phyloP scores from a whole-genome alignment of 1,140 invertebrate species.

The Coelopa frigida region DNA sequence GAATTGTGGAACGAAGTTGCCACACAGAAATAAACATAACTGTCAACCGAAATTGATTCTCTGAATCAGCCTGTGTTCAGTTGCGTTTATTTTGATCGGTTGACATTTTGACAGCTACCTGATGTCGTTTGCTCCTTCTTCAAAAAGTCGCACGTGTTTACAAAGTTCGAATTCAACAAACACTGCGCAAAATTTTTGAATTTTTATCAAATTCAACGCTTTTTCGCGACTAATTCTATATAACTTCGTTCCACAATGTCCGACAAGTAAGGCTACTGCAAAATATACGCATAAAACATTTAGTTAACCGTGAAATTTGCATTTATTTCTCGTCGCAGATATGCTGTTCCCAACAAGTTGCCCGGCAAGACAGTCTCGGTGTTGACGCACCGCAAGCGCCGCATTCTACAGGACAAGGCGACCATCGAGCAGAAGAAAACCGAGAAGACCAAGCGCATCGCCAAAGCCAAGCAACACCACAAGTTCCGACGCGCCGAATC shows the following conservation, averaged over 20 bases:
- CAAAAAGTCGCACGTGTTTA: no score
- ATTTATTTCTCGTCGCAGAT: slow-evolving; percentile 19
- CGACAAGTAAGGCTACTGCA: slow-evolving; percentile 28
- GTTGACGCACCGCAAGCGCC: slow-evolving; percentile 37
- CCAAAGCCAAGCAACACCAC: slow-evolving; percentile 23
- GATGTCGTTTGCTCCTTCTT: no score
- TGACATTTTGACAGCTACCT: no score
- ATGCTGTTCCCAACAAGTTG: slow-evolving; percentile 42
- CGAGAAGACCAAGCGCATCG: slow-evolving; percentile 24
- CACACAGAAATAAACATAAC: no score
- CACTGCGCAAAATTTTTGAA: no score
- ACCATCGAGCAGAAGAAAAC: slow-evolving; percentile 29
- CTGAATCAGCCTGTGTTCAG: no score
- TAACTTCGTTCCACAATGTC: slow-evolving; percentile 31
- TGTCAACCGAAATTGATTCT: no score
- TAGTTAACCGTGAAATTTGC: not conserved
- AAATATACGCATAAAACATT: not conserved
- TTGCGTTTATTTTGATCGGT: no score
- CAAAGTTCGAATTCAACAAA: no score
- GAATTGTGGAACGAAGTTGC: no score
- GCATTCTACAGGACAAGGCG: slow-evolving; percentile 35
- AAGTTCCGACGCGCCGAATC: slow-evolving; percentile 40
- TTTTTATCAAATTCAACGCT: no score
- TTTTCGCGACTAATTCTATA: no score
- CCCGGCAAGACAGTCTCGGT: slow-evolving; percentile 42